Conservation (phyloP, 2,797 vertebrate genomes). For the Gouania willdenowi region DNA sequence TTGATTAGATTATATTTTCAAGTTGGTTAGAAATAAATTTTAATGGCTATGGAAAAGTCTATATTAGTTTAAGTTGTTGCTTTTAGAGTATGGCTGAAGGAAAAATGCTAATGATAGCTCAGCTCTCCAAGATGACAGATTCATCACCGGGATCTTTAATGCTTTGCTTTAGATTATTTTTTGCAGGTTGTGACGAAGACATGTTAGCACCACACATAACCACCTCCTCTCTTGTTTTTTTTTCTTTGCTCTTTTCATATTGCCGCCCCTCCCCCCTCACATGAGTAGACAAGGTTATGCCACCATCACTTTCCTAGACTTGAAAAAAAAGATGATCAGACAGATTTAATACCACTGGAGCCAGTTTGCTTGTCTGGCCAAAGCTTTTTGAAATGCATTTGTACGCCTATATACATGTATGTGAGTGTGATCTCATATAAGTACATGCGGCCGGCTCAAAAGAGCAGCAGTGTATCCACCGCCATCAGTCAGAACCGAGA, state of each 20-base stretch:
- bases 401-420: slow-evolving; percentile 11
- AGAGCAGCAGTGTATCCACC: slow-evolving; percentile 43
- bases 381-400: slow-evolving; percentile 33
- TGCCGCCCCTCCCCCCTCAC: slow-evolving; percentile 5
- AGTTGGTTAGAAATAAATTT: too few species aligned
- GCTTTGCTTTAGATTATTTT: too few species aligned
- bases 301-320: slow-evolving; percentile 31
- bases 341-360: slow-evolving; percentile 51
- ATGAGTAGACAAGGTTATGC: slow-evolving; percentile 31
- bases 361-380: slow-evolving; percentile 43
- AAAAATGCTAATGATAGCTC: too few species aligned
- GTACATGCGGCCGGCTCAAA: slow-evolving; percentile 41
- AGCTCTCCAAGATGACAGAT: too few species aligned
- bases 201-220: slow-evolving; percentile 12
- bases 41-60: too few species aligned
- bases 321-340: slow-evolving; percentile 27
- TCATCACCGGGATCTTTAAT: too few species aligned
- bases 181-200: slow-evolving; percentile 17
- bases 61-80: too few species aligned
- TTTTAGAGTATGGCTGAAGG: too few species aligned
- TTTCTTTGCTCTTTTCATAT: slow-evolving; percentile 9
- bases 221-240: slow-evolving; percentile 21
- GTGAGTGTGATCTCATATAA: slow-evolving; percentile 33
- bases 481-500: slow-evolving; percentile 43
- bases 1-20: too few species aligned